phyloP scores from a whole-genome alignment of 1,140 invertebrate species.

The Calosoma granatense region DNA sequence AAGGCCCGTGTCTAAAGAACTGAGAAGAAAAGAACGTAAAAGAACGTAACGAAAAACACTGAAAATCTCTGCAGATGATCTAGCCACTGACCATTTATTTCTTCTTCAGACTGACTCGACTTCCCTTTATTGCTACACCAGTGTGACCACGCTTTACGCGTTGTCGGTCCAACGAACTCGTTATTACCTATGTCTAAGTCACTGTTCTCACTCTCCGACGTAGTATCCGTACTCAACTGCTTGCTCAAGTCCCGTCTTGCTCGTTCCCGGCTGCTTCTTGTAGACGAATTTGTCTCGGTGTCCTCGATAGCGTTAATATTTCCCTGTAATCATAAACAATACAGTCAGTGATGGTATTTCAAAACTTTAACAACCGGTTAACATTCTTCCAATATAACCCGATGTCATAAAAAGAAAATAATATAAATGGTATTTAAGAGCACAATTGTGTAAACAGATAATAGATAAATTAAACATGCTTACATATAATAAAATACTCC shows the following conservation, averaged over 20 bases:
- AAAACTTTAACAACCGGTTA: too few relatives aligned
- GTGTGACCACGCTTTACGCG: conserved; percentile 63
- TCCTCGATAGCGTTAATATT: conserved; percentile 24
- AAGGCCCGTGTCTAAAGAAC: too few relatives aligned
- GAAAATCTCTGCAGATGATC: too few relatives aligned
- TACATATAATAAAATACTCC: too few relatives aligned
- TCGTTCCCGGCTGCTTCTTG: conserved; percentile 25
- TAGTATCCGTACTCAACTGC: conserved; percentile 26
- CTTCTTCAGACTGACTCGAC: conserved; percentile 45
- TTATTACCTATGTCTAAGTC: conserved; percentile 29
- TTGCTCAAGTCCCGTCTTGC: conserved; percentile 33
- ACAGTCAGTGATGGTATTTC: not conserved
- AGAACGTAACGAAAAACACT: too few relatives aligned
- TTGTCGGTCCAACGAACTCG: conserved; percentile 51
- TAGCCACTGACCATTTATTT: conserved; percentile 26
- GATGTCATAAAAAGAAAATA: not conserved
- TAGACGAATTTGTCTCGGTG: conserved; percentile 23
- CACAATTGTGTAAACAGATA: too few relatives aligned
- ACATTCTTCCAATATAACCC: too few relatives aligned
- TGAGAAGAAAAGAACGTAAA: too few relatives aligned
- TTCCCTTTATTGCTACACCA: conserved; percentile 52
- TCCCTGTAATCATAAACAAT: too few relatives aligned
- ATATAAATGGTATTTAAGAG: too few relatives aligned
- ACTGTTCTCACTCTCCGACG: conserved; percentile 36
- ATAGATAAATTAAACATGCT: too few relatives aligned